Evolutionary conservation across 2,888 invertebrate genomes (phyloP).

Genomic region (Lottia gigantea): DNA sequence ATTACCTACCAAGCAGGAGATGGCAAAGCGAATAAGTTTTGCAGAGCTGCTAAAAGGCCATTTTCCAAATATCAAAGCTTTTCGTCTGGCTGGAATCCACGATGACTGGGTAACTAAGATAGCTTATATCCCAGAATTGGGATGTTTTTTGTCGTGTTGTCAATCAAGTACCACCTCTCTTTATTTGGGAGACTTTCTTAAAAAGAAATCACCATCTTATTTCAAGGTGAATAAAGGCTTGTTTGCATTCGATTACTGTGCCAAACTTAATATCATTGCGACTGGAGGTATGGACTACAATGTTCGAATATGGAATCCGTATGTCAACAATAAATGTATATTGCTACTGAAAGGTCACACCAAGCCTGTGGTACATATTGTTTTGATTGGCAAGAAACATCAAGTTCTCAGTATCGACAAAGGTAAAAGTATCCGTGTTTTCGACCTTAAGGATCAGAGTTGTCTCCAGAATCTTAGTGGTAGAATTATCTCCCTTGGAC

Average conservation of each 20-base stretch:
- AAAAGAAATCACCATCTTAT: slow-evolving; percentile 68
- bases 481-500: slow-evolving; percentile 43
- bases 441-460: slow-evolving; percentile 77
- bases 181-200: slow-evolving; percentile 75
- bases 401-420: slow-evolving; percentile 80
- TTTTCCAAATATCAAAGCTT: slow-evolving; percentile 72
- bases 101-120: slow-evolving; percentile 79
- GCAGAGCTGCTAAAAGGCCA: slow-evolving; percentile 44
- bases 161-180: slow-evolving; percentile 73
- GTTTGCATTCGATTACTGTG: slow-evolving; percentile 65
- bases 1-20: slow-evolving; percentile 35
- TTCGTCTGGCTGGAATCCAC: slow-evolving; percentile 72
- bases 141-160: slow-evolving; percentile 78
- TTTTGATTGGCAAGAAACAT: slow-evolving; percentile 77
- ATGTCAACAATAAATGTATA: slow-evolving; percentile 77
- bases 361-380: slow-evolving; percentile 74
- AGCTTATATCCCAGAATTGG: slow-evolving; percentile 76
- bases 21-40: slow-evolving; percentile 40
- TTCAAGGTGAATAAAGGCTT: slow-evolving; percentile 73
- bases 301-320: slow-evolving; percentile 84
- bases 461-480: slow-evolving; percentile 75
- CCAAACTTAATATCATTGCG: slow-evolving; percentile 56
- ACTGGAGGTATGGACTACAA: slow-evolving; percentile 81
- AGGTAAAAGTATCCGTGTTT: slow-evolving; percentile 81
- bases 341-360: slow-evolving; percentile 72